Evolutionary conservation across 2,888 invertebrate genomes (phyloP).

Genomic region (Drosophila paranaensis): DNA sequence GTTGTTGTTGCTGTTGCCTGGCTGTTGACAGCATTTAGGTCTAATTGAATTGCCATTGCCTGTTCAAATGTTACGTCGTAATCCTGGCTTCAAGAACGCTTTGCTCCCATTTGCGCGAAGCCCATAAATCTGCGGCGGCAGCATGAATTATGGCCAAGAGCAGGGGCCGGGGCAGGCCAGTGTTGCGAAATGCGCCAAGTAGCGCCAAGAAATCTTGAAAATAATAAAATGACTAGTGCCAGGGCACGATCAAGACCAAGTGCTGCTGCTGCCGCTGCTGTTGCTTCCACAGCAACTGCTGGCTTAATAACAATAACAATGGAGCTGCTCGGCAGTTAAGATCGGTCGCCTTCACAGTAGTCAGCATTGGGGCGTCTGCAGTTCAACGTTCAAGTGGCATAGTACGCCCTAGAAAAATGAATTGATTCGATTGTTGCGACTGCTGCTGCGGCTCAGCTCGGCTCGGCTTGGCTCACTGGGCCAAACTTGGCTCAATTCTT

Average conservation of each 20-base stretch:
- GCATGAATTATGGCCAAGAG: constrained; percentile 46
- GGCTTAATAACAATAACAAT: constrained; percentile 66
- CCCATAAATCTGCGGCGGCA: constrained; percentile 68
- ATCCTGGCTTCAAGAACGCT: constrained; percentile 60
- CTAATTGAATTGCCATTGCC: constrained; percentile 74
- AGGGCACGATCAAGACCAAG: constrained; percentile 77
- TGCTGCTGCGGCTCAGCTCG: constrained; percentile 15
- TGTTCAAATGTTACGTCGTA: constrained; percentile 49
- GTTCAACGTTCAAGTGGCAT: constrained; percentile 84
- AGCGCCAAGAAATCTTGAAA: constrained; percentile 54
- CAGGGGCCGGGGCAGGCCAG: constrained; percentile 18
- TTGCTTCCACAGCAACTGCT: constrained; percentile 17
- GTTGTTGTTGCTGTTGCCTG: constrained; percentile 54
- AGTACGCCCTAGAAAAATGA: constrained; percentile 83
- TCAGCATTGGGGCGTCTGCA: constrained; percentile 84
- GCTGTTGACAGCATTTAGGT: constrained; percentile 77
- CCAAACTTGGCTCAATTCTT: constrained; percentile 37
- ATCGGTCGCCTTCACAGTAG: constrained; percentile 80
- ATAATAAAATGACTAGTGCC: constrained; percentile 74
- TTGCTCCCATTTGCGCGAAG: constrained; percentile 64
- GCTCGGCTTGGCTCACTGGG: constrained; percentile 38
- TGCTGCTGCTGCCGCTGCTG: constrained; percentile 36
- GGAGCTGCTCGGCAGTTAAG: constrained; percentile 47
- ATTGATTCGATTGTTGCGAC: constrained; percentile 78
- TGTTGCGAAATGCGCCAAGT: constrained; percentile 69